Percentiles rank a stretch among this genome's conserved stretches.
Conservation (phyloP, 2,797 vertebrate species). For the Pachyuromys duprasi region DNA sequence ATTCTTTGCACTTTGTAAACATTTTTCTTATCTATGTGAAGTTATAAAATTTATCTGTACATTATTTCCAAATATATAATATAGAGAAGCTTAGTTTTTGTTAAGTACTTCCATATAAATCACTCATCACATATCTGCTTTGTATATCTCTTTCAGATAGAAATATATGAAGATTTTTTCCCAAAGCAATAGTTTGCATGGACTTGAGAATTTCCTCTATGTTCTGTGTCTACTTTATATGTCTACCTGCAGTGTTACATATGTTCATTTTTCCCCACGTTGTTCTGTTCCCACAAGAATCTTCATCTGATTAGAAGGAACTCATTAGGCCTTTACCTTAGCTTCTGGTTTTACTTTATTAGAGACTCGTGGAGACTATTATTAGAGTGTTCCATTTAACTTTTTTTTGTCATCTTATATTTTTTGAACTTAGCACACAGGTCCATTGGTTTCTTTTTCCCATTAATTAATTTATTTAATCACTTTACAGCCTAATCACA, state of each 20-base stretch:
- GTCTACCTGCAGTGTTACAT: not conserved
- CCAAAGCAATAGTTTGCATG: not conserved
- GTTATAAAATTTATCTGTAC: not conserved
- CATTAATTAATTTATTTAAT: too few species aligned
- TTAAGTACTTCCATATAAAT: not conserved
- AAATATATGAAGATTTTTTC: not conserved
- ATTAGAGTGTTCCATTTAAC: not conserved
- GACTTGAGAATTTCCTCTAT: not conserved
- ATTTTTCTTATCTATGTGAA: not conserved
- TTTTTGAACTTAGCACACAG: not conserved
- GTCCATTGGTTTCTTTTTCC: too few species aligned
- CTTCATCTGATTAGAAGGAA: not conserved
- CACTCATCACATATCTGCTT: not conserved
- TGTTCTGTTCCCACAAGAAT: not conserved
- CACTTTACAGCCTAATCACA: too few species aligned
- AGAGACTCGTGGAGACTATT: not conserved
- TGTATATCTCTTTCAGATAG: not conserved
- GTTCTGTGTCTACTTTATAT: conserved; percentile 3
- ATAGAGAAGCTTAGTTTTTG: not conserved
- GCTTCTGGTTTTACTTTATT: not conserved
- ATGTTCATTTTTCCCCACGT: not conserved
- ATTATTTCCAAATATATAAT: not conserved
- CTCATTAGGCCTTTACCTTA: not conserved
- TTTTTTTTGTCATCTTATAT: not conserved
- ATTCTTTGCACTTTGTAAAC: not conserved